Evolutionary conservation across 1,140 invertebrate genomes (phyloP), one percentile per base, ranked within the genome.

Genomic region (Dendrolimus punctatus): DNA sequence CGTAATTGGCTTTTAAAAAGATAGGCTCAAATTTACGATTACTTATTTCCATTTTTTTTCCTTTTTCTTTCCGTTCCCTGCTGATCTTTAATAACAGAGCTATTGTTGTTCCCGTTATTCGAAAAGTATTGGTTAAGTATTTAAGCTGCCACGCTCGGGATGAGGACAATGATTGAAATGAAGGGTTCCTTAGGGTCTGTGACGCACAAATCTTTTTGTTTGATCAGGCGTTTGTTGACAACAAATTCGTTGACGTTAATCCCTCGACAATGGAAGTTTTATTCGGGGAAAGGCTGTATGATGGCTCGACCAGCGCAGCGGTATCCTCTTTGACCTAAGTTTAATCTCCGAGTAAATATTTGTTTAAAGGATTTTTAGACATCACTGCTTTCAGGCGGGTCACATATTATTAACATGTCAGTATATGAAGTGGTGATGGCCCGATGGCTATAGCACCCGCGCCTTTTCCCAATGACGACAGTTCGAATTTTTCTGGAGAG

Each of bases 161-260:
- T 65, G 55, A 57, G 59, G 66, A 68, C 66, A 72, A 76, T 68
- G 68, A 72, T 77, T 62, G 61, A 67, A 69, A 56, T 57, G 61
- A 66, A 73, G 68, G 76, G 71, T 70, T 65, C 65, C 63, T 63
- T 64, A 46, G 63, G 66, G 64, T 61, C 60, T 62, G 54, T 71
- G 70, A 71, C 59, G 72, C 57, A 62, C 66, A 74, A 75, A 72
- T 80, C 73, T 81, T 81, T 79, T 80, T 85, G 75, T 83, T 83
- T 85, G 73, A 77, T 75, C 80, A 79, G 71, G 77, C 78, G 73
- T 79, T 74, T 80, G 77, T 81, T 73, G 78, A 80, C 80, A 81
- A 83, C 74, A 76, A 81, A 77, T 83, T 83, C 74, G 77, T 82
- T 82, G 82, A 85, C 80, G 77, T 71, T 84, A 85, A 85, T 85